Conservation (phyloP, 2,797 vertebrate genomes). For the Amniataba percoides region DNA sequence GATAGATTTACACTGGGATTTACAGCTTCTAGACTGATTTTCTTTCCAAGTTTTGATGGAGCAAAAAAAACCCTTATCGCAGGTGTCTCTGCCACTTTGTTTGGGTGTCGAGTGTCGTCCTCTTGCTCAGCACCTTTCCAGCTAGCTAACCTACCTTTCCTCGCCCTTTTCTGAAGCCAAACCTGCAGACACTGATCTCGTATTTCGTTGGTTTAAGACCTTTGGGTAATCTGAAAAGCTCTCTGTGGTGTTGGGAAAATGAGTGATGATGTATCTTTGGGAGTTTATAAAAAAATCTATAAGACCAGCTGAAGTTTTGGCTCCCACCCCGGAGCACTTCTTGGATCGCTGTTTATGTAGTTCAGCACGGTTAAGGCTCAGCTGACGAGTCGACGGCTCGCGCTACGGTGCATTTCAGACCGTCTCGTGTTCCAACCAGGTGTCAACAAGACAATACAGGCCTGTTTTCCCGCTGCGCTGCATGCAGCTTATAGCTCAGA, state of each 20-base stretch:
- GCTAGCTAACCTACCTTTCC: constrained; percentile 1
- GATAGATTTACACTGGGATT: neutral
- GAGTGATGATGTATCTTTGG: constrained; percentile 35
- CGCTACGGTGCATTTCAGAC: constrained; percentile 37
- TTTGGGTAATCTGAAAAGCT: constrained; percentile 7
- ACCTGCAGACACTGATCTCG: constrained; percentile 27
- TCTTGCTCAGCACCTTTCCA: constrained; percentile 1
- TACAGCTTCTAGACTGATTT: neutral
- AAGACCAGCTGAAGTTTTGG: constrained; percentile 65
- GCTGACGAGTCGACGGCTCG: constrained; percentile 41
- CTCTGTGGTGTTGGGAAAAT: constrained; percentile 34
- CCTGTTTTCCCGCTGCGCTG: constrained; percentile 47
- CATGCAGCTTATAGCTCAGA: constrained; percentile 53
- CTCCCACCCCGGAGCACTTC: constrained; percentile 42
- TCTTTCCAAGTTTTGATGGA: neutral
- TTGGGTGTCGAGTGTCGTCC: neutral
- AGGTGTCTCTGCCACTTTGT: neutral
- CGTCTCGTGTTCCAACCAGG: constrained; percentile 58
- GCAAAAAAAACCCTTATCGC: neutral
- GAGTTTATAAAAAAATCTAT: constrained; percentile 37
- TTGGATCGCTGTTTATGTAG: constrained; percentile 56
- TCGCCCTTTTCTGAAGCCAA: constrained; percentile 2
- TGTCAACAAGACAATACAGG: constrained; percentile 66
- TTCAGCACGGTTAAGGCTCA: constrained; percentile 47
- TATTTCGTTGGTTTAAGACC: constrained; percentile 37